Evolutionary conservation across 2,888 invertebrate genomes (phyloP).

Genomic region (Maniola hyperantus): DNA sequence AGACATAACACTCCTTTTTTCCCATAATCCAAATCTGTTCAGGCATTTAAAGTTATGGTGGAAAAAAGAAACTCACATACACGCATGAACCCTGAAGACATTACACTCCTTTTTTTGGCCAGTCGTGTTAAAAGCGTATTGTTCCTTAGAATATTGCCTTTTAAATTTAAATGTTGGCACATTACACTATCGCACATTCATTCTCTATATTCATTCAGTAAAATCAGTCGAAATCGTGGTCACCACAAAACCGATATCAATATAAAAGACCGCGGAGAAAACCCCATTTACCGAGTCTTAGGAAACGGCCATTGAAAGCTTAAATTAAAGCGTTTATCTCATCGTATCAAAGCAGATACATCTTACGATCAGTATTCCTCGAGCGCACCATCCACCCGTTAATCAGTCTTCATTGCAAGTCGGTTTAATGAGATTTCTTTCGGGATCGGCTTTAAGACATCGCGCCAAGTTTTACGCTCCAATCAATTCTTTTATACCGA

Average conservation of each 20-base stretch:
- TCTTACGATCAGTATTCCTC: constrained; percentile 55
- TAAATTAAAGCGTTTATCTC: constrained; percentile 43
- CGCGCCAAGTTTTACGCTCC: constrained; percentile 39
- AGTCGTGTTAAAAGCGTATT: too few relatives aligned
- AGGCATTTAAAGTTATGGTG: too few relatives aligned
- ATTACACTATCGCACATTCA: too few relatives aligned
- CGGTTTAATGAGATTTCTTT: constrained; percentile 75
- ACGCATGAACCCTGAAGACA: too few relatives aligned
- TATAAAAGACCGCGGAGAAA: not conserved
- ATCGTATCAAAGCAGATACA: constrained; percentile 46
- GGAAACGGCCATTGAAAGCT: constrained; percentile 31
- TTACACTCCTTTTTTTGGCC: too few relatives aligned
- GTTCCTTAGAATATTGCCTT: not conserved
- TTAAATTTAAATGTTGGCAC: too few relatives aligned
- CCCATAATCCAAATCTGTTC: too few relatives aligned
- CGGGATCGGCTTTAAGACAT: constrained; percentile 50
- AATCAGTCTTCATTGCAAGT: constrained; percentile 66
- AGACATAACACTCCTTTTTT: too few relatives aligned
- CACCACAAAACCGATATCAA: not conserved
- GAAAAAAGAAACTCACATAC: too few relatives aligned
- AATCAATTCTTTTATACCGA: constrained; percentile 40
- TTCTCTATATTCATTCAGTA: not conserved
- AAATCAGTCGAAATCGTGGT: not conserved
- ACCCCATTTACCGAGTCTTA: constrained; percentile 20
- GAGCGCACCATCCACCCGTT: constrained; percentile 50